Percentiles rank a stretch among this genome's conserved stretches.
These are phyloP conservation scores for Eilema griseolum DNA, from an alignment of 2,888 invertebrate species.

Conservation along the genomic window DNA sequence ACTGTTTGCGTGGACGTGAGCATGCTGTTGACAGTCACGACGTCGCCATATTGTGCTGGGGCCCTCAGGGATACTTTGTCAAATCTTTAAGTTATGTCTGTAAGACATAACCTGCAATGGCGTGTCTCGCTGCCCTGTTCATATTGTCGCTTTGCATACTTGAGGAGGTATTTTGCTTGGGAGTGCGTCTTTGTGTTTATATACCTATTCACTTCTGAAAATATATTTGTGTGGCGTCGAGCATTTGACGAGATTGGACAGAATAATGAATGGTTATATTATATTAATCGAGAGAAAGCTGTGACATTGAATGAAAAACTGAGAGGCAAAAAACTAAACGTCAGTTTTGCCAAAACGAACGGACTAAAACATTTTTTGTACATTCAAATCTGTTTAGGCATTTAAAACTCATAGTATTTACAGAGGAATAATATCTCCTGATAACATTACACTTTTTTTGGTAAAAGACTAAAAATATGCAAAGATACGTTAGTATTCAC, in stretches of 20 bases:
- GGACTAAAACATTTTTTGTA: background rate
- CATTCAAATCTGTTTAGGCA: background rate
- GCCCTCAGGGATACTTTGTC: conserved; percentile 12
- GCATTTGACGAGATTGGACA: background rate
- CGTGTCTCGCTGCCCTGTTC: background rate
- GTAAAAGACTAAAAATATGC: no score
- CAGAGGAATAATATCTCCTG: no score
- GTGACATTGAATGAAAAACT: background rate
- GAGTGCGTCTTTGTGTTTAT: background rate
- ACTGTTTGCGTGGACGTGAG: conserved; percentile 7
- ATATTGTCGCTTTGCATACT: background rate
- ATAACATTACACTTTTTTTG: no score
- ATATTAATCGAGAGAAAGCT: background rate
- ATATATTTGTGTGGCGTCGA: background rate
- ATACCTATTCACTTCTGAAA: background rate
- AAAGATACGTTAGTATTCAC: no score
- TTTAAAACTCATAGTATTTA: background rate
- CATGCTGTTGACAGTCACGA: conserved; percentile 17
- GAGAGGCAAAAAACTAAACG: background rate
- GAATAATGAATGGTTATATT: background rate
- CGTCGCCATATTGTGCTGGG: conserved; percentile 4
- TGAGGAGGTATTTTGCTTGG: background rate
- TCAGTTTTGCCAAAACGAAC: no score
- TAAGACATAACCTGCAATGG: conserved; percentile 4
- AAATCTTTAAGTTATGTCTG: conserved; percentile 6